phyloP scores from a whole-genome alignment of 1,140 invertebrate species.

The Microplitis demolitor region DNA sequence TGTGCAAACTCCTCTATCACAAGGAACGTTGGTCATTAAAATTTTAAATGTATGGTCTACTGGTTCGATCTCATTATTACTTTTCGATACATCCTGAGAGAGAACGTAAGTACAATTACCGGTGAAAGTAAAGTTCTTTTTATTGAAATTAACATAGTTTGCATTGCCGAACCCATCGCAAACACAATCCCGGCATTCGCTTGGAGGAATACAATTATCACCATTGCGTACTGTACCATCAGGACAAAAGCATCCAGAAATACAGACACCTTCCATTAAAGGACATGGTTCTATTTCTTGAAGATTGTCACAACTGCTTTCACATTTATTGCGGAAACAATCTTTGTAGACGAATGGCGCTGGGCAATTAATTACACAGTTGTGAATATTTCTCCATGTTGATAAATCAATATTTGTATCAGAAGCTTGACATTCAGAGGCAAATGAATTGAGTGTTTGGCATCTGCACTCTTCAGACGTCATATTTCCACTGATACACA shows the following conservation, averaged over 20 bases:
- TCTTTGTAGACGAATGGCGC: slow-evolving; percentile 77
- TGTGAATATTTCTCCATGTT: slow-evolving; percentile 71
- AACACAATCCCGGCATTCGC: slow-evolving; percentile 76
- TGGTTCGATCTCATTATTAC: slow-evolving; percentile 32
- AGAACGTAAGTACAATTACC: slow-evolving; percentile 82
- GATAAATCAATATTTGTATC: slow-evolving; percentile 68
- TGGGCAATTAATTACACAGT: slow-evolving; percentile 73
- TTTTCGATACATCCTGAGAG: slow-evolving; percentile 65
- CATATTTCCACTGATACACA: slow-evolving; percentile 65
- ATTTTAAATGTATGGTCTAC: slow-evolving; percentile 71
- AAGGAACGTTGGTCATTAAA: slow-evolving; percentile 66
- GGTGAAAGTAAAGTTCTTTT: slow-evolving; percentile 71
- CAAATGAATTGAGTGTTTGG: slow-evolving; percentile 69
- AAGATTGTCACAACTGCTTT: slow-evolving; percentile 72
- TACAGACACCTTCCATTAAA: slow-evolving; percentile 68
- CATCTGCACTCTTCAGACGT: slow-evolving; percentile 71
- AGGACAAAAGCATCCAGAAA: slow-evolving; percentile 84
- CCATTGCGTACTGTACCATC: slow-evolving; percentile 74
- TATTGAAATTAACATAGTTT: slow-evolving; percentile 77
- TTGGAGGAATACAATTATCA: slow-evolving; percentile 71
- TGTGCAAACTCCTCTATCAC: slow-evolving; percentile 65
- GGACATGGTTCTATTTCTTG: slow-evolving; percentile 67
- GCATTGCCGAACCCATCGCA: slow-evolving; percentile 75
- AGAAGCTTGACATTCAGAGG: slow-evolving; percentile 72
- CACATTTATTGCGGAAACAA: slow-evolving; percentile 73